Evolutionary conservation across 2,888 invertebrate genomes (phyloP).

Genomic region (Apoderus coryli): DNA sequence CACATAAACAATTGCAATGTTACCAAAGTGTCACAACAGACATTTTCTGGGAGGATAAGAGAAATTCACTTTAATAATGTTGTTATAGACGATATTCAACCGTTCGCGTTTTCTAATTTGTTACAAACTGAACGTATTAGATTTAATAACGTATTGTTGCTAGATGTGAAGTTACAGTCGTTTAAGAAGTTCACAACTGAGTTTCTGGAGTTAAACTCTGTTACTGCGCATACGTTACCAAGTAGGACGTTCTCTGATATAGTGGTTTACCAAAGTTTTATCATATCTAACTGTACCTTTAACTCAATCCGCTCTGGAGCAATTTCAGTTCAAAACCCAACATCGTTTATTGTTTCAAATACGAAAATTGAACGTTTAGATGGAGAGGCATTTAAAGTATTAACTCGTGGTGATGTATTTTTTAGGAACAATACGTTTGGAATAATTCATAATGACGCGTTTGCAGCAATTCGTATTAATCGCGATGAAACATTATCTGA

Average conservation of each 20-base stretch:
- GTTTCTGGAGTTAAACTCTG: conserved; percentile 47
- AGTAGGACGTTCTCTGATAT: conserved; percentile 62
- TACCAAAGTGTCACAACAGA: conserved; percentile 35
- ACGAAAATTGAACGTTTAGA: conserved; percentile 44
- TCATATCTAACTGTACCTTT: conserved; percentile 50
- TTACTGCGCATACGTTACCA: conserved; percentile 44
- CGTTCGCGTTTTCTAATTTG: conserved; percentile 64
- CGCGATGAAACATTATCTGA: conserved; percentile 33
- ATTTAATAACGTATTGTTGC: conserved; percentile 44
- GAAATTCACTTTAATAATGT: conserved; percentile 50
- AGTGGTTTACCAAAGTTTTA: conserved; percentile 49
- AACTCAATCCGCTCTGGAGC: conserved; percentile 51
- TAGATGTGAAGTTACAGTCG: conserved; percentile 51
- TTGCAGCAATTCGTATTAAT: conserved; percentile 42
- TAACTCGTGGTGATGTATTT: conserved; percentile 44
- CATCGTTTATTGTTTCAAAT: conserved; percentile 44
- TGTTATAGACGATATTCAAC: conserved; percentile 43
- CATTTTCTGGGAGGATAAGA: conserved; percentile 58
- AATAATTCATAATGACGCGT: conserved; percentile 43
- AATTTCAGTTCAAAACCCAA: conserved; percentile 49
- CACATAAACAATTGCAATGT: conserved; percentile 33
- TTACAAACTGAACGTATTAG: conserved; percentile 39
- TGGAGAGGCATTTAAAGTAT: conserved; percentile 49
- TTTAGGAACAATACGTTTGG: conserved; percentile 51
- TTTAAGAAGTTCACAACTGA: conserved; percentile 66